Conservation (phyloP, 2,113 vertebrate species). For the Sigmodon hispidus region DNA sequence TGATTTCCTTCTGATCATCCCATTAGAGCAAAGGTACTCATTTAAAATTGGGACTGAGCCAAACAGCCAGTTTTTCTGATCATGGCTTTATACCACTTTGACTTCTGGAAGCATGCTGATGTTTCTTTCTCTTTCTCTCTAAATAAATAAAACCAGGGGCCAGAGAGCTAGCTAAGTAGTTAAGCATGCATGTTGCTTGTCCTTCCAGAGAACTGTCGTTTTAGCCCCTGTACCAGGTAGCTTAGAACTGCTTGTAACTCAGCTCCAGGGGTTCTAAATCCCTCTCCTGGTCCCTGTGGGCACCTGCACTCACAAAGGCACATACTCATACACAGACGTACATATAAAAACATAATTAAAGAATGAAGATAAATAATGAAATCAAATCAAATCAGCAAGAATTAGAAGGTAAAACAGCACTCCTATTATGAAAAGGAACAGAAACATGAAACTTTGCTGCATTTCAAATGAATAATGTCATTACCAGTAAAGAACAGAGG, state of each 20-base stretch:
- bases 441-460: background rate
- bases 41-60: constrained; percentile 4
- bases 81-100: background rate
- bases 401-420: background rate
- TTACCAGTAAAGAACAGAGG: background rate
- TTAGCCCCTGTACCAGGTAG: no score
- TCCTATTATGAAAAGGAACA: background rate
- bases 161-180: background rate
- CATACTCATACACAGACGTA: background rate
- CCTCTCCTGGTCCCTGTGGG: background rate
- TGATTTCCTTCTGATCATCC: background rate
- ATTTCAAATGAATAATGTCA: constrained; percentile 19
- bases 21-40: background rate
- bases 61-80: background rate
- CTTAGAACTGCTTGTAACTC: background rate
- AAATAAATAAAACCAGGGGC: background rate
- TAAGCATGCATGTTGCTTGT: background rate
- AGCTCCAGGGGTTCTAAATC: background rate
- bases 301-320: background rate
- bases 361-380: background rate
- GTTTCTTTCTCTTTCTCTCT: background rate
- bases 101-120: constrained; percentile 6
- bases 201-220: background rate
- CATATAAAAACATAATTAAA: background rate
- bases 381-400: background rate